Evolutionary conservation across 2,113 vertebrate genomes (phyloP).

Genomic region (Tor tambroides): DNA sequence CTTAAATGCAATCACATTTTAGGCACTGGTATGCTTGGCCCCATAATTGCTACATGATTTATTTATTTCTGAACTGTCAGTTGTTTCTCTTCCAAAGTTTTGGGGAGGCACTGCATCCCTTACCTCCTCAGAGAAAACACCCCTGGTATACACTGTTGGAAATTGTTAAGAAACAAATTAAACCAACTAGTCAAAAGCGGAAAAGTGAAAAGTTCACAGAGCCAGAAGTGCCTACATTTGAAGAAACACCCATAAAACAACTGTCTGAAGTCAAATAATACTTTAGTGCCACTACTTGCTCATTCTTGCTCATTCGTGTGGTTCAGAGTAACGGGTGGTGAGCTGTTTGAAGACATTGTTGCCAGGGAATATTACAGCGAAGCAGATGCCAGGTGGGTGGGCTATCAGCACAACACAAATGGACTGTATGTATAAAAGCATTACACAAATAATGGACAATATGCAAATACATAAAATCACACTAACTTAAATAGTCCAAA

Average conservation of each 20-base stretch:
- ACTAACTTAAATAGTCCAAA: neutral
- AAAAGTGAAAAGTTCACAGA: neutral
- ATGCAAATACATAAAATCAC: neutral
- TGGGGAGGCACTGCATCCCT: too few relatives aligned
- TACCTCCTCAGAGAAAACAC: too few relatives aligned
- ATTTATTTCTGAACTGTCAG: neutral
- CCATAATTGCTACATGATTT: too few relatives aligned
- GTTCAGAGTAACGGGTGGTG: conserved; percentile 84
- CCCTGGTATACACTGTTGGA: neutral
- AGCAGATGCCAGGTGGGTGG: conserved; percentile 85
- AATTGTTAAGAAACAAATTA: neutral
- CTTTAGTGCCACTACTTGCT: neutral
- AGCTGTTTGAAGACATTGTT: conserved; percentile 89
- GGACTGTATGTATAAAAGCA: conserved; percentile 22
- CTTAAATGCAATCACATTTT: too few relatives aligned
- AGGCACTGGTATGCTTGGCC: too few relatives aligned
- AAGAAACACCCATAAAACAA: neutral
- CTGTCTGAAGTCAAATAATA: neutral
- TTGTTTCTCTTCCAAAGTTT: too few relatives aligned
- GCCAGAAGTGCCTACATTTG: neutral
- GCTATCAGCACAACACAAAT: conserved; percentile 14
- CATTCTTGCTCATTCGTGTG: neutral
- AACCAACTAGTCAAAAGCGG: neutral
- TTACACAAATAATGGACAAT: conserved; percentile 35
- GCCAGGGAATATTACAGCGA: conserved; percentile 89